Conservation (phyloP, 1,140 invertebrate genomes). For the Homalodisca vitripennis region DNA sequence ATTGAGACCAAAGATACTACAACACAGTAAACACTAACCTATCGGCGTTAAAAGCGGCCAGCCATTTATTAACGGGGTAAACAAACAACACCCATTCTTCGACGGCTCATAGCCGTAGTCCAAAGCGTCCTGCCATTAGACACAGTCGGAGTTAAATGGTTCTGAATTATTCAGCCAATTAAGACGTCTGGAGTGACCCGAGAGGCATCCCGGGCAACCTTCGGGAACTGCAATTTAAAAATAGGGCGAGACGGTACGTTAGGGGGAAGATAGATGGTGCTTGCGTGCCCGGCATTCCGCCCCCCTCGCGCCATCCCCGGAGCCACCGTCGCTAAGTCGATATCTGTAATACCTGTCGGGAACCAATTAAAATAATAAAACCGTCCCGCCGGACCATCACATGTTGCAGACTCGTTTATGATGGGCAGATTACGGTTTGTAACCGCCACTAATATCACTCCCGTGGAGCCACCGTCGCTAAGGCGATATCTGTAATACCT, state of each 20-base stretch:
- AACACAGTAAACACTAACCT: too few relatives aligned
- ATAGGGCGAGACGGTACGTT: slow-evolving; percentile 3
- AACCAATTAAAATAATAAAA: slow-evolving; percentile 10
- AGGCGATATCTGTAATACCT: not conserved
- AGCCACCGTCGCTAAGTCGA: not conserved
- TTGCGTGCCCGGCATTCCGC: slow-evolving; percentile 2
- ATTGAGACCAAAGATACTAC: too few relatives aligned
- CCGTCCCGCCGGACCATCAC: too few relatives aligned
- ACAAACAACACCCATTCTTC: too few relatives aligned
- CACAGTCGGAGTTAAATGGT: not conserved
- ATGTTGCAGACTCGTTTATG: too few relatives aligned
- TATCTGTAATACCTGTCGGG: not conserved
- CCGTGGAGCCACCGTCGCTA: not conserved
- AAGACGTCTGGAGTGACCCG: not conserved
- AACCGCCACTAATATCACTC: not conserved
- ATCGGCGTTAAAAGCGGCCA: too few relatives aligned
- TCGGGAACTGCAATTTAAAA: slow-evolving; percentile 1
- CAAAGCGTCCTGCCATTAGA: slow-evolving; percentile 1
- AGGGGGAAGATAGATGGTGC: slow-evolving; percentile 8
- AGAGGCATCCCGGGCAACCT: not conserved
- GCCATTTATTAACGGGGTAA: too few relatives aligned
- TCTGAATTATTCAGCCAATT: slow-evolving; percentile 8
- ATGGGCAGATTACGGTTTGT: too few relatives aligned
- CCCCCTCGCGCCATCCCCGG: not conserved
- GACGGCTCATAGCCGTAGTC: too few relatives aligned